Evolutionary conservation across 2,888 invertebrate species (phyloP), one percentile per base, ranked within the genome.

Genomic region (Drosophila hamatofila): DNA sequence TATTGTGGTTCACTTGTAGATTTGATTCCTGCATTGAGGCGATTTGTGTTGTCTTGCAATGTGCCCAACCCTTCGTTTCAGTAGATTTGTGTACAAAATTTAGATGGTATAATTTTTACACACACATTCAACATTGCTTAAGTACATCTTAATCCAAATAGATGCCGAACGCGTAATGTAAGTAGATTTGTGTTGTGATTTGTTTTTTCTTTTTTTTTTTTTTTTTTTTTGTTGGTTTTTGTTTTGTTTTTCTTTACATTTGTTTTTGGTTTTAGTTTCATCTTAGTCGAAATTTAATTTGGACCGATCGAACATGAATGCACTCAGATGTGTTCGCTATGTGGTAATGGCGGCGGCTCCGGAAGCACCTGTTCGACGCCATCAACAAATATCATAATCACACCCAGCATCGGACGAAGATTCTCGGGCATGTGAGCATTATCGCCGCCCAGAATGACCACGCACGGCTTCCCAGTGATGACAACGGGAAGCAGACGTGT

Each of bases 351-450:
- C 11, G 35, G 7, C 12, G 56, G 48, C 35, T 75, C 75, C 42
- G 49, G n/a, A 5, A n/a, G 59, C 12, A 59, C 42, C 56, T 78
- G 75, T 3, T 76, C 82, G 4, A 83, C 78, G 8, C 83, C 76
- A 21, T 84, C 73, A 1, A 78, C 55, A 39, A 83, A 83, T 52
- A 83, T 65, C 83, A 83, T 82, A 9, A 80, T 65, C 18, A 83
- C 39, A 0, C 73, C 80, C 35, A 82, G 51, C 0, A 37, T 12
- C 0, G 83, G 83, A 1, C 82, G 78, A 1, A 83, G 51, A 27
- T 76, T 82, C 27, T 75, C 80, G 4, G 72, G 66, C 85, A 83
- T 84, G 56, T 83, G 83, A 0, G 35, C 41, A 44, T 83, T 83
- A 16, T 83, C 83, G 8, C 73, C 72, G 9, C 44, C 61, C 18